These are phyloP conservation scores for Cairina moschata DNA, from an alignment of 2,113 vertebrate genomes.

Conservation along the genomic window DNA sequence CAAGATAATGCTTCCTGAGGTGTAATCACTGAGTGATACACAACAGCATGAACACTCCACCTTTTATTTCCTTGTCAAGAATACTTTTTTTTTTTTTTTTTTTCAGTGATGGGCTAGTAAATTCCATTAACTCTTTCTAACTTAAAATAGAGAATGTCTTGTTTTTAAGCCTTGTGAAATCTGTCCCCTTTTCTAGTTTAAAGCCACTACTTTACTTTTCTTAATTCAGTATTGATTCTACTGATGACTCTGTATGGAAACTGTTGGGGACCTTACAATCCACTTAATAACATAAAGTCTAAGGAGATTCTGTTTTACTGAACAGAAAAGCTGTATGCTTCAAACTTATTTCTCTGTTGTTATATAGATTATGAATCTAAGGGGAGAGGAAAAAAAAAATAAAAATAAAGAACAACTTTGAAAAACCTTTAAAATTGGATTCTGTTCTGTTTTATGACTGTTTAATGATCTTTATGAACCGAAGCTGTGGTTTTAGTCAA, in stretches of 20 bases:
- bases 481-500: not conserved
- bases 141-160: not conserved
- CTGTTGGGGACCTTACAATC: not conserved
- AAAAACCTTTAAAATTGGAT: not conserved
- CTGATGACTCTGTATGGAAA: not conserved
- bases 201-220: not conserved
- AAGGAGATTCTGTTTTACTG: not conserved
- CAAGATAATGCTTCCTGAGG: constrained; percentile 54
- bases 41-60: not conserved
- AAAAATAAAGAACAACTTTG: fast-evolving
- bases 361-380: not conserved
- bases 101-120: not conserved
- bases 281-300: not conserved
- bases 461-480: not conserved
- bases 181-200: not conserved
- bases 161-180: not conserved
- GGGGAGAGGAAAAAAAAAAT: not conserved
- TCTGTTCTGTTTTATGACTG: not conserved
- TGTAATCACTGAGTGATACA: not conserved
- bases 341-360: not conserved
- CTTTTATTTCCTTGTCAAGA: constrained; percentile 24
- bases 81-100: not conserved
- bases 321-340: not conserved
- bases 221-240: not conserved
- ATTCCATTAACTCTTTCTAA: not conserved